Evolutionary conservation across 53 echinoderm and acorn worm species (phyloP).

Genomic region (Holothuria leucospilota): DNA sequence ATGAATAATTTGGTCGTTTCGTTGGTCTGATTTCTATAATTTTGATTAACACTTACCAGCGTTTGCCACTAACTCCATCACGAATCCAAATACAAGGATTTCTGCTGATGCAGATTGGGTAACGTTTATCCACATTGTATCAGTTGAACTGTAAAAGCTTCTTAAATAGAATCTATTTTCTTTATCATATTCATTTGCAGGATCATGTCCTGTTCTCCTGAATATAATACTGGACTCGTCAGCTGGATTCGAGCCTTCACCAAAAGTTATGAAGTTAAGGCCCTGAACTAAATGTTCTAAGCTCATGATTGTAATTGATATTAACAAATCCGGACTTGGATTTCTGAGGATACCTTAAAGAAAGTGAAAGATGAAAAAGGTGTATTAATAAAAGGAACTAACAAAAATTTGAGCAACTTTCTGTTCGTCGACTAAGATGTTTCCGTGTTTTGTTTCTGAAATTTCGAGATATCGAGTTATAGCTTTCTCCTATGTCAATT

Average conservation of each 20-base stretch:
- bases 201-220: constrained; percentile 10
- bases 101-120: not conserved
- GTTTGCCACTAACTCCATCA: not conserved
- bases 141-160: not conserved
- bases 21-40: too few species aligned
- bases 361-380: not conserved
- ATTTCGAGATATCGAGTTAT: too few species aligned
- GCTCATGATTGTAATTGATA: not conserved
- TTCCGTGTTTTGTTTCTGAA: too few species aligned
- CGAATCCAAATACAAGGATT: not conserved
- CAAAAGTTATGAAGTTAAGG: not conserved
- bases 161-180: not conserved
- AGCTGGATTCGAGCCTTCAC: not conserved
- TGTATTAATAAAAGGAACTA: too few species aligned
- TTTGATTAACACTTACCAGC: too few species aligned
- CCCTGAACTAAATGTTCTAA: constrained; percentile 10
- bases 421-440: too few species aligned
- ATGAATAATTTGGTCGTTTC: too few species aligned
- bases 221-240: constrained; percentile 15
- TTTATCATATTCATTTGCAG: not conserved
- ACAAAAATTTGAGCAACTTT: too few species aligned
- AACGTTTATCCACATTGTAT: constrained; percentile 25
- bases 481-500: too few species aligned
- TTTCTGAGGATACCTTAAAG: not conserved
- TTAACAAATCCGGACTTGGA: not conserved